A percentile compares a stretch with the other conserved stretches of the same genome.
Evolutionary conservation across 2,888 invertebrate genomes (phyloP).

Genomic region (Leptopterna dolabrata): DNA sequence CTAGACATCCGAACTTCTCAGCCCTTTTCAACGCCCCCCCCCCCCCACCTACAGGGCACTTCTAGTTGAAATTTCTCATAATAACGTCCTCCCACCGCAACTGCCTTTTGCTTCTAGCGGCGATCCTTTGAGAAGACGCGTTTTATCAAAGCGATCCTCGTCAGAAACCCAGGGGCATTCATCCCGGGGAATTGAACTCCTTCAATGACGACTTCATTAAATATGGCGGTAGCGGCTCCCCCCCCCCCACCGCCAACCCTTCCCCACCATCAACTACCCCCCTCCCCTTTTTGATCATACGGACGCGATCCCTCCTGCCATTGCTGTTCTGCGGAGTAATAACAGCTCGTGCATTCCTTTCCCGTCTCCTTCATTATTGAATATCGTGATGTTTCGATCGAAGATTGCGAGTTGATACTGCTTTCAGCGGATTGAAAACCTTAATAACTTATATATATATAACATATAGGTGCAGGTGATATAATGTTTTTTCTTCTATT

Average conservation of each 20-base stretch:
- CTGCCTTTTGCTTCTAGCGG: background rate
- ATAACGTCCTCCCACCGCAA: constrained; percentile 9
- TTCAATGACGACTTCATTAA: constrained; percentile 39
- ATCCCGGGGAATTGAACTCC: constrained; percentile 22
- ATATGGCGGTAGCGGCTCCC: background rate
- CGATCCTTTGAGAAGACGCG: constrained; percentile 37
- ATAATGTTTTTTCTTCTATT: no score
- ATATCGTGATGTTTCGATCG: no score
- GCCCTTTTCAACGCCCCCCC: constrained; percentile 12
- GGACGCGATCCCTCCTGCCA: background rate
- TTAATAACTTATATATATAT: no score
- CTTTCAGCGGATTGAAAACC: no score
- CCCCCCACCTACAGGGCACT: background rate
- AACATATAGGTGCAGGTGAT: no score
- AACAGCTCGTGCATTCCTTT: no score
- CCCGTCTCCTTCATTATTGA: no score
- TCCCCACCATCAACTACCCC: background rate
- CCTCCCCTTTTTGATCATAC: background rate
- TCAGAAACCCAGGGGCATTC: constrained; percentile 28
- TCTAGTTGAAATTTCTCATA: constrained; percentile 36
- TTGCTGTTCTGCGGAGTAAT: no score
- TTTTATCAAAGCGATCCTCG: constrained; percentile 25
- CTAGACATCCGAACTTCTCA: constrained; percentile 42
- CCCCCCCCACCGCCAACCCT: background rate
- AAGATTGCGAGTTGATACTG: no score